phyloP scores from a whole-genome alignment of 2,888 invertebrate genomes.

The Eupithecia abbreviata region DNA sequence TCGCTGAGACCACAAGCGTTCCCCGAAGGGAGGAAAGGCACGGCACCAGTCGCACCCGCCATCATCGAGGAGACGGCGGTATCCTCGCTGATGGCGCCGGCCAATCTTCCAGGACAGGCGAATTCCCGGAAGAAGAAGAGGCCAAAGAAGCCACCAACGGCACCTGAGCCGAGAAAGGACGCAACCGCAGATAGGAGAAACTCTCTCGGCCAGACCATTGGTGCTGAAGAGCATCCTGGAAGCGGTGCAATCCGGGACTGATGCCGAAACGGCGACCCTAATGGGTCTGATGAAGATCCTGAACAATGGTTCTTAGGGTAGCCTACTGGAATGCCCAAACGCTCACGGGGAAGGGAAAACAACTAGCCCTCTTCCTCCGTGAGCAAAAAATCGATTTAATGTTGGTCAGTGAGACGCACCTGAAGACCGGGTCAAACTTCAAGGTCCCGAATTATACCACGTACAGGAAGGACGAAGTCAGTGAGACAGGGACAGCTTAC shows the following conservation, averaged over 20 bases:
- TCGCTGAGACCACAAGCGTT: slow-evolving; percentile 11
- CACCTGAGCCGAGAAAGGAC: background rate
- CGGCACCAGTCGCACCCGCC: background rate
- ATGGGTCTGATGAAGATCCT: slow-evolving; percentile 20
- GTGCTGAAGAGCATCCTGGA: background rate
- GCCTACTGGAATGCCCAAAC: slow-evolving; percentile 18
- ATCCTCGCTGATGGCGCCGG: background rate
- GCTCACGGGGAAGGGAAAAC: slow-evolving; percentile 24
- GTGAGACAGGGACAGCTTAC: background rate
- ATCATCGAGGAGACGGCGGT: background rate
- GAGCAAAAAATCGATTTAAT: background rate
- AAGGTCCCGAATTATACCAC: background rate
- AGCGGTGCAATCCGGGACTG: background rate
- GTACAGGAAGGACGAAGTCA: background rate
- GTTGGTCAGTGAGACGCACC: background rate
- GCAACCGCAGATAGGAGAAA: background rate
- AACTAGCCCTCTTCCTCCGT: slow-evolving; percentile 25
- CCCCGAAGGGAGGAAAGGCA: background rate
- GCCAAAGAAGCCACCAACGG: background rate
- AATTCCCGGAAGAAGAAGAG: background rate
- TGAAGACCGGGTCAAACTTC: background rate
- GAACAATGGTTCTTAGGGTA: slow-evolving; percentile 16
- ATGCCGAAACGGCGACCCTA: slow-evolving; percentile 1
- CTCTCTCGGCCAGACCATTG: background rate
- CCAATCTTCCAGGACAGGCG: background rate